Evolutionary conservation across 30 jellyfish, hydroid and myxozoan genomes (phyloP), one percentile per base, ranked within the genome.

Genomic region (Haliclystus octoradiatus): DNA sequence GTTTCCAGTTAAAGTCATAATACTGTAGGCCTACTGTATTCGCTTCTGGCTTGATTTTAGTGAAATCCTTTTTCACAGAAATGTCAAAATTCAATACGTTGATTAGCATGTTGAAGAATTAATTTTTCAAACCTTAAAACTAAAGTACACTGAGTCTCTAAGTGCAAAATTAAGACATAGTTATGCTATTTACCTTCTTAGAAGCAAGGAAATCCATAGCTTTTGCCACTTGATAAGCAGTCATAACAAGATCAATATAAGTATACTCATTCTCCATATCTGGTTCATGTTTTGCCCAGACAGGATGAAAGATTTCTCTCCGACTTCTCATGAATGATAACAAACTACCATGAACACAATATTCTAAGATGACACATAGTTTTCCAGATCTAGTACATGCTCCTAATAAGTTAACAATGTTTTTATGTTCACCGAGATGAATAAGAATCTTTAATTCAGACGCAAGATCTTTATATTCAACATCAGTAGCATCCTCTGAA

Each of bases 141-240:
- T n/a, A n/a, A n/a, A n/a, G n/a, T n/a, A n/a, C n/a, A n/a, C n/a
- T n/a, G n/a, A n/a, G n/a, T n/a, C n/a, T n/a, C n/a, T n/a, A n/a
- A n/a, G n/a, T n/a, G n/a, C n/a, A n/a, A n/a, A n/a, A n/a, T n/a
- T n/a, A n/a, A n/a, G n/a, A n/a, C n/a, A n/a, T n/a, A n/a, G n/a
- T n/a, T n/a, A n/a, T n/a, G n/a, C n/a, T n/a, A n/a, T 71, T 13
- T 33, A 91, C 99, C 95, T 83, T 91, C 71, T 83, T 82, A 24
- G 99, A 82, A 12, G 94, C 83, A 60, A 91, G 79, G 62, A 82
- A 91, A 33, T 82, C 95, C 95, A 91, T 73, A 62, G 95, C 99
- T 51, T 83, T 71, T 29, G 95, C 95, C 22, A 91, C 81, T 69
- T 91, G 95, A 57, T 72, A 73, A 13, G 93, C 84, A 74, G 74